Conservation (phyloP, 2,797 vertebrate genomes). For the Mastacembelus armatus region DNA sequence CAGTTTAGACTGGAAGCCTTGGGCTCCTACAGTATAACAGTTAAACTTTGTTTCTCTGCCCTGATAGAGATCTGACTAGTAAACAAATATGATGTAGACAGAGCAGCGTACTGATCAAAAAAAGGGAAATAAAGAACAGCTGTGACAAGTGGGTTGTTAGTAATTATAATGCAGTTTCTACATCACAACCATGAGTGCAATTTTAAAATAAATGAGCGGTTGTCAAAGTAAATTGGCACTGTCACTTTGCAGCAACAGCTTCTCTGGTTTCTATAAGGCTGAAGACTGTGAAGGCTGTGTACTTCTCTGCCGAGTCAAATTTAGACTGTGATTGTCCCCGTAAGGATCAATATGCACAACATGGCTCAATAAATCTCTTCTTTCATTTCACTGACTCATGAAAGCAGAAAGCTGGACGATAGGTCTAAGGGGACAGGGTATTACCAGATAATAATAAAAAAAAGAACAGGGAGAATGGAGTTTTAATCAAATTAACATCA, state of each 20-base stretch:
- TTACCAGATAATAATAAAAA: no score
- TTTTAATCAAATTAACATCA: constrained; percentile 1
- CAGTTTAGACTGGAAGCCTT: neutral
- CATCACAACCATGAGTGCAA: neutral
- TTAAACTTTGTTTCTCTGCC: constrained; percentile 7
- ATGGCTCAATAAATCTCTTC: neutral
- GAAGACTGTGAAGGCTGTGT: neutral
- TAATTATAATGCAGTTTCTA: neutral
- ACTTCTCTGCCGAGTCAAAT: constrained; percentile 7
- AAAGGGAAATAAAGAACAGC: constrained; percentile 4
- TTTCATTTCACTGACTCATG: neutral
- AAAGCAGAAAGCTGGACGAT: neutral
- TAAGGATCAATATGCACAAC: constrained; percentile 3
- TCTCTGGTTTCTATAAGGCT: constrained; percentile 5
- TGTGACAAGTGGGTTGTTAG: constrained; percentile 14
- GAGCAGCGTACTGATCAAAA: constrained; percentile 26
- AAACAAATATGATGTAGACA: constrained; percentile 6
- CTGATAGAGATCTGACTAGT: neutral
- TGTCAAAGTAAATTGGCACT: constrained; percentile 10
- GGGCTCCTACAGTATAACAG: neutral
- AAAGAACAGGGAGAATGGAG: neutral
- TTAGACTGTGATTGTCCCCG: neutral
- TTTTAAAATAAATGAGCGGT: constrained; percentile 3
- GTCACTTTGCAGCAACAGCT: constrained; percentile 29
- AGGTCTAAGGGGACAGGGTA: neutral